Percentiles rank a stretch among this genome's conserved stretches.
phyloP scores from a whole-genome alignment of 2,888 invertebrate genomes.

The Sesia bembeciformis region DNA sequence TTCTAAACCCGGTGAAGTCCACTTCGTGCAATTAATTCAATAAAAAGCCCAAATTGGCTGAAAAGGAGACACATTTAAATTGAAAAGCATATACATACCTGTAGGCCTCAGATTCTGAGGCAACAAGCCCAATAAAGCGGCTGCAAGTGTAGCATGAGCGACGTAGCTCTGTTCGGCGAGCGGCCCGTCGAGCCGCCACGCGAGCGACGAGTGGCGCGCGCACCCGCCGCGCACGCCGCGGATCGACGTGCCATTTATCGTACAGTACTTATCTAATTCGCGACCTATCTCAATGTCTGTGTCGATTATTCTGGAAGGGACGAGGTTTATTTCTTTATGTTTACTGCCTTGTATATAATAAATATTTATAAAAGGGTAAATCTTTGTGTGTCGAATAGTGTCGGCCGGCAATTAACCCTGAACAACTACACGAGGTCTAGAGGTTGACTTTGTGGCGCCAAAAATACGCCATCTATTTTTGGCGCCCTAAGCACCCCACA shows the following conservation, averaged over 20 bases:
- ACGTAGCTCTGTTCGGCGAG: slow-evolving; percentile 35
- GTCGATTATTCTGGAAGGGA: slow-evolving; percentile 75
- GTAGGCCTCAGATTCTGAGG: slow-evolving; percentile 13
- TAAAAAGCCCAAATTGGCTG: no score
- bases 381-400: no score
- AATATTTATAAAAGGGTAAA: no score
- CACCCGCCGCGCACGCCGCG: slow-evolving; percentile 36
- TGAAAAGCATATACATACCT: not conserved
- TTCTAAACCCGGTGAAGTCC: no score
- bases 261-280: slow-evolving; percentile 59
- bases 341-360: no score
- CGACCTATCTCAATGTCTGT: slow-evolving; percentile 79
- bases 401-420: no score
- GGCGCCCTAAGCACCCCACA: no score
- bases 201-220: slow-evolving; percentile 6
- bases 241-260: slow-evolving; percentile 42
- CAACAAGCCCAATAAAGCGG: slow-evolving; percentile 17
- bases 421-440: no score
- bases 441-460: no score
- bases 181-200: slow-evolving; percentile 29
- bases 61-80: no score
- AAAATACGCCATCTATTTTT: no score
- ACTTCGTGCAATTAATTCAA: no score
- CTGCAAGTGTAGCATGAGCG: slow-evolving; percentile 45
- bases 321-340: not conserved